Evolutionary conservation across 2,113 vertebrate species (phyloP).

Genomic region (Labeo rohita): DNA sequence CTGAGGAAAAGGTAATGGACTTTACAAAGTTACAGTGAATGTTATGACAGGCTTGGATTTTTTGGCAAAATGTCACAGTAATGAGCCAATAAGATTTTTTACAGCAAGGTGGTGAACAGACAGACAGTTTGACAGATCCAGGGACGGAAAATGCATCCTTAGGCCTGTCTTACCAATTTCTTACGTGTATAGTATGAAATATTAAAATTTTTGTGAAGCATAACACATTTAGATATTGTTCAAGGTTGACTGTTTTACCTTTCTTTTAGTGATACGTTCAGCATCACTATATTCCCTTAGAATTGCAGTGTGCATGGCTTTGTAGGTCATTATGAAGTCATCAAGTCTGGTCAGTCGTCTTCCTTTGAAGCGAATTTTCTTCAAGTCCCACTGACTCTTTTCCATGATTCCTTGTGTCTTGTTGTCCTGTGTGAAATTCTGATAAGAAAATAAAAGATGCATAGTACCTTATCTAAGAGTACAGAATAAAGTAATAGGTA

Average conservation of each 20-base stretch:
- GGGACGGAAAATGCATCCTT: not conserved
- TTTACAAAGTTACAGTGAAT: no score
- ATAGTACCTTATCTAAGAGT: not conserved
- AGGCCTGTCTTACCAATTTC: not conserved
- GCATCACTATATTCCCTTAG: constrained; percentile 23
- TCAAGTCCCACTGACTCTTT: constrained; percentile 10
- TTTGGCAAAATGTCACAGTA: no score
- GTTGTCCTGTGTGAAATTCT: not conserved
- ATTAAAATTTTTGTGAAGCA: not conserved
- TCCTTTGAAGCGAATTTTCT: not conserved
- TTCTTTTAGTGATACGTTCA: constrained; percentile 8
- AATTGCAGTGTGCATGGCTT: constrained; percentile 1
- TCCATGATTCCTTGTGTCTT: not conserved
- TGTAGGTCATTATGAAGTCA: not conserved
- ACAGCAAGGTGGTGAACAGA: not conserved
- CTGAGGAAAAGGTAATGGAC: no score
- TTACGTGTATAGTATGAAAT: not conserved
- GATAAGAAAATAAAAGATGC: not conserved
- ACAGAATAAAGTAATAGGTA: not conserved
- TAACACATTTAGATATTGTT: not conserved
- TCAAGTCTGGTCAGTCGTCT: not conserved
- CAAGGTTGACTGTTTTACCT: constrained; percentile 5
- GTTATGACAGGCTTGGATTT: no score
- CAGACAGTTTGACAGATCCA: not conserved
- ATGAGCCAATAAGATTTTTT: no score